These are phyloP conservation scores for Poeciliopsis paucimaculata DNA, from an alignment of 2,797 vertebrate genomes.

Conservation along the genomic window DNA sequence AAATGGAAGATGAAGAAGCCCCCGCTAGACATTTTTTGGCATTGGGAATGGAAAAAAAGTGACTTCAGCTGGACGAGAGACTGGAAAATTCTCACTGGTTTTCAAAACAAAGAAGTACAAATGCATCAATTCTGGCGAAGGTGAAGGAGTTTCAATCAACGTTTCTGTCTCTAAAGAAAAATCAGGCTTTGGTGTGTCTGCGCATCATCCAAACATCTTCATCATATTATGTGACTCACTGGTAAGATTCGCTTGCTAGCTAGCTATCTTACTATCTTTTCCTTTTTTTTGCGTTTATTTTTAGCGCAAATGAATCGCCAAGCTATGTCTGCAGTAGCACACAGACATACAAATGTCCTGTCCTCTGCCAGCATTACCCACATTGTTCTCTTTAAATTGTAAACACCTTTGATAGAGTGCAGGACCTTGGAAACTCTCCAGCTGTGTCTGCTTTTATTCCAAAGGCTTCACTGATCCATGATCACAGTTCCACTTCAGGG, in stretches of 20 bases:
- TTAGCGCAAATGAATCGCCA: neutral
- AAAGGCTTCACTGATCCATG: neutral
- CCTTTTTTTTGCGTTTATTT: too few species aligned
- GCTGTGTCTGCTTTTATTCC: neutral
- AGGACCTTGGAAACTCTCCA: neutral
- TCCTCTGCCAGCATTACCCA: neutral
- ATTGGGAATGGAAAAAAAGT: slow-evolving; percentile 47
- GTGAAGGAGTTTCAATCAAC: neutral
- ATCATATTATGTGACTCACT: too few species aligned
- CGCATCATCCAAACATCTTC: too few species aligned
- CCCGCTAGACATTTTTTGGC: slow-evolving; percentile 36
- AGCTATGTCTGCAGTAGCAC: neutral
- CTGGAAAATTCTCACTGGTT: slow-evolving; percentile 39
- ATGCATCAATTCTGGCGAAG: neutral
- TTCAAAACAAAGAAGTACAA: slow-evolving; percentile 31
- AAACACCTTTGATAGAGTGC: neutral
- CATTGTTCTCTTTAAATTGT: neutral
- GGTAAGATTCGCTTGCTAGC: too few species aligned
- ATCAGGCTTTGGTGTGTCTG: neutral
- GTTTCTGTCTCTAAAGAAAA: neutral
- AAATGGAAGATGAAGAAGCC: slow-evolving; percentile 4
- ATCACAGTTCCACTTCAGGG: neutral
- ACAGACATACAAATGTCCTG: neutral
- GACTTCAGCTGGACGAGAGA: slow-evolving; percentile 37
- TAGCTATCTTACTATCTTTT: too few species aligned